Evolutionary conservation across 2,113 vertebrate species (phyloP).

Genomic region (Tetrax tetrax): DNA sequence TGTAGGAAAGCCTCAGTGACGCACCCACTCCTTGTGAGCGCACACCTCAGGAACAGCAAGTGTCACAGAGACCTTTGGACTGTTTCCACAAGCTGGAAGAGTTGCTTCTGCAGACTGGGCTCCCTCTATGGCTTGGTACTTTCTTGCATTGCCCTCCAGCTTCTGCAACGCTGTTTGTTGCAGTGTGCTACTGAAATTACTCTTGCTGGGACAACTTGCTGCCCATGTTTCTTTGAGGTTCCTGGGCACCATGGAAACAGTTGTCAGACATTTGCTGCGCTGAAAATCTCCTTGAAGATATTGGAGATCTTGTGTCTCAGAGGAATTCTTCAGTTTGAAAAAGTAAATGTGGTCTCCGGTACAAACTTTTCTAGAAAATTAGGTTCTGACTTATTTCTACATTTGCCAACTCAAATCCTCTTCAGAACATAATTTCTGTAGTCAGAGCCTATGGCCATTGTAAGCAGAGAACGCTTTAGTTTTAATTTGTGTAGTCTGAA

Average conservation of each 20-base stretch:
- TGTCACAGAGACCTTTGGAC: not conserved
- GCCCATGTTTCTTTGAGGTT: constrained; percentile 6
- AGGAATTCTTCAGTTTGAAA: constrained; percentile 44
- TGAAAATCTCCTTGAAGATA: constrained; percentile 32
- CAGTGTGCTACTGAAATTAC: not conserved
- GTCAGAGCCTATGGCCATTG: not conserved
- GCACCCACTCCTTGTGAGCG: not conserved
- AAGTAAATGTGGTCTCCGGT: not conserved
- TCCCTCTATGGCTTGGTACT: not conserved
- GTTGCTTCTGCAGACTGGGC: not conserved
- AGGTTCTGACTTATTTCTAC: constrained; percentile 11
- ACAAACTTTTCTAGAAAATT: constrained; percentile 26
- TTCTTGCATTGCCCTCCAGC: not conserved
- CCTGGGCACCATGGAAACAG: not conserved
- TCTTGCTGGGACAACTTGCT: not conserved
- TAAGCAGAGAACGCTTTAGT: not conserved
- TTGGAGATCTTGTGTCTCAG: not conserved
- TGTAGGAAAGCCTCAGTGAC: not conserved
- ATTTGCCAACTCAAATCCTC: not conserved
- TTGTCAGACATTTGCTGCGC: not conserved
- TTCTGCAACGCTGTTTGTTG: not conserved
- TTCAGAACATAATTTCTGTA: not conserved
- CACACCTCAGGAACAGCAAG: not conserved
- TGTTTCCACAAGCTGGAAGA: not conserved
- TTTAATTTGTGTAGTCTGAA: not conserved